phyloP scores from a whole-genome alignment of 2,888 invertebrate genomes.

The Chrysolina haemoptera region DNA sequence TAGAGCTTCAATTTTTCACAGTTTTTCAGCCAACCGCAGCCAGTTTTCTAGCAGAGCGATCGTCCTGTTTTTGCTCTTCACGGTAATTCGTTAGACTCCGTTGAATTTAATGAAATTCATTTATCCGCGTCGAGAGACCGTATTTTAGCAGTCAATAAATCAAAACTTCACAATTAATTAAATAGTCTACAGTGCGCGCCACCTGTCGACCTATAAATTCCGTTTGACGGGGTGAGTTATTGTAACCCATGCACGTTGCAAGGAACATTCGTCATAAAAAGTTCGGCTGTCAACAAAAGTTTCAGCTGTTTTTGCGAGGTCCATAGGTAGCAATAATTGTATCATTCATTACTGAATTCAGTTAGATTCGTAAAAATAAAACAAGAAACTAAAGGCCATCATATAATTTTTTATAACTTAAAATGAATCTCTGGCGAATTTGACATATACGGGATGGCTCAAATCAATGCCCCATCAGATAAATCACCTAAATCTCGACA shows the following conservation, averaged over 20 bases:
- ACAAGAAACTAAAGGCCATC: too few species aligned
- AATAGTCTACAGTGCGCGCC: conserved; percentile 50
- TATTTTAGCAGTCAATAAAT: conserved; percentile 56
- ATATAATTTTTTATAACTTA: too few species aligned
- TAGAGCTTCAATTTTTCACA: neutral
- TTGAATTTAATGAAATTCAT: conserved; percentile 50
- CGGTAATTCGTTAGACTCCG: conserved; percentile 23
- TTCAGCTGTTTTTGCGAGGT: conserved; percentile 1
- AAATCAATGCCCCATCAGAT: too few species aligned
- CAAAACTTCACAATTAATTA: conserved; percentile 61
- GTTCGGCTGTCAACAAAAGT: neutral
- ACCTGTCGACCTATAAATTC: conserved; percentile 54
- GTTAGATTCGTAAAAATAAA: too few species aligned
- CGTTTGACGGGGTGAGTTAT: conserved; percentile 33
- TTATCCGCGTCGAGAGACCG: conserved; percentile 49
- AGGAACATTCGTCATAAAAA: conserved; percentile 7
- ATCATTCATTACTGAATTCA: neutral
- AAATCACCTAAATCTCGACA: too few species aligned
- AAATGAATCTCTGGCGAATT: too few species aligned
- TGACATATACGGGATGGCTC: too few species aligned
- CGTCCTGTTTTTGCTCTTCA: neutral
- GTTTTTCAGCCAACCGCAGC: neutral
- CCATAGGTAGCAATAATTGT: neutral
- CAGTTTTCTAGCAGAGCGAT: neutral
- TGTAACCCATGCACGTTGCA: conserved; percentile 7